Conservation (phyloP, 2,113 vertebrate genomes). For the Tapirus terrestris region DNA sequence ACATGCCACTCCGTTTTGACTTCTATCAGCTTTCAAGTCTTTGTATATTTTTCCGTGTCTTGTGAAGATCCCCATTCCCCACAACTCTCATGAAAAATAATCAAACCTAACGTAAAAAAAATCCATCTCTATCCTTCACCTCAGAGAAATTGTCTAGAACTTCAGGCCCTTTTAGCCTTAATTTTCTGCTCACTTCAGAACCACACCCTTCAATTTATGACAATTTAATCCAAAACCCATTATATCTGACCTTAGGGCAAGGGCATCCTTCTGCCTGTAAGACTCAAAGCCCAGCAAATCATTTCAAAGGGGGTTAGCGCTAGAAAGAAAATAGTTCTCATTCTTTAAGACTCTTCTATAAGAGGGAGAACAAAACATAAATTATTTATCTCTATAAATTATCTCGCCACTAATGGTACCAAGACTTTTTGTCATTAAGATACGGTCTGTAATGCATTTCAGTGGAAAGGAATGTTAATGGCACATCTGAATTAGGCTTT, state of each 20-base stretch:
- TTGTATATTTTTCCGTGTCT: neutral
- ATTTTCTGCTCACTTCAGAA: neutral
- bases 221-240: neutral
- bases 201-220: neutral
- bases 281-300: neutral
- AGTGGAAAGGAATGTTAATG: slow-evolving; percentile 34
- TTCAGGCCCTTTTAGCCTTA: neutral
- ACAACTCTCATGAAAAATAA: neutral
- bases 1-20: accelerated
- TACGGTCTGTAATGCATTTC: neutral
- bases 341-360: slow-evolving; percentile 32
- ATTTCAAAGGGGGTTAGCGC: neutral
- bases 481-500: neutral
- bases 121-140: neutral
- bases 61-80: neutral
- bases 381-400: slow-evolving; percentile 63
- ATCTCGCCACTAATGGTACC: slow-evolving; percentile 23
- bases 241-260: neutral
- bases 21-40: neutral
- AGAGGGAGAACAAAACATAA: slow-evolving; percentile 36
- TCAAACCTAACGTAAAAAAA: neutral
- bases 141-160: neutral
- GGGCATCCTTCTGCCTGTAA: neutral
- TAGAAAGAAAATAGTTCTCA: slow-evolving; percentile 30
- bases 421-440: neutral